Conservation (phyloP, 2,888 invertebrate species). For the Blastobasis adustella region DNA sequence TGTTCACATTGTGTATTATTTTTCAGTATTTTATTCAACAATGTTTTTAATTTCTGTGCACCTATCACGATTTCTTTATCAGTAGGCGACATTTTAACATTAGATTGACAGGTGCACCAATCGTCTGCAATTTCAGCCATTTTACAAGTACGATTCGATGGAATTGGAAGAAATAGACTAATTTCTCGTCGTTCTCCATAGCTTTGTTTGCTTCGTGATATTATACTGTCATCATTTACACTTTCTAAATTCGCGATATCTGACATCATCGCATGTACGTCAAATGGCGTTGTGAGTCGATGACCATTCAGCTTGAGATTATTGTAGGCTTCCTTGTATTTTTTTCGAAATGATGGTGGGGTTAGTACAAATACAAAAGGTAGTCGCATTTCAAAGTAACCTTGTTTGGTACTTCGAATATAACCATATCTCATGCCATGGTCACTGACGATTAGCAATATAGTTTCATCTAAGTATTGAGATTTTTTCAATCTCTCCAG, state of each 20-base stretch:
- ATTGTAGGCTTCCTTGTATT: slow-evolving; percentile 69
- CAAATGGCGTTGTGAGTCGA: slow-evolving; percentile 81
- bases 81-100: slow-evolving; percentile 53
- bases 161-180: slow-evolving; percentile 82
- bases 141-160: slow-evolving; percentile 79
- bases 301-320: slow-evolving; percentile 77
- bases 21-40: too few species aligned
- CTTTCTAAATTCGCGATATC: slow-evolving; percentile 73
- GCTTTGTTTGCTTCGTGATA: slow-evolving; percentile 26
- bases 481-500: slow-evolving; percentile 57
- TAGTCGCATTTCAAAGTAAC: slow-evolving; percentile 85
- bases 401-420: slow-evolving; percentile 84
- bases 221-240: slow-evolving; percentile 20
- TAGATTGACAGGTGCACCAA: slow-evolving; percentile 87
- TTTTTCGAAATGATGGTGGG: slow-evolving; percentile 78
- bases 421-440: slow-evolving; percentile 89
- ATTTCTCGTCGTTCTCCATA: slow-evolving; percentile 66
- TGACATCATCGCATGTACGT: slow-evolving; percentile 82
- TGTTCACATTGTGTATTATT: too few species aligned
- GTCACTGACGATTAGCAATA: slow-evolving; percentile 84
- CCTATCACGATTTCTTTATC: too few species aligned
- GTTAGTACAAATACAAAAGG: slow-evolving; percentile 82
- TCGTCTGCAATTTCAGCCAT: slow-evolving; percentile 82
- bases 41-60: too few species aligned
- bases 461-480: slow-evolving; percentile 74